Evolutionary conservation across 2,888 invertebrate species (phyloP), one percentile per base, ranked within the genome.

Genomic region (Drosophila subsilvestris): DNA sequence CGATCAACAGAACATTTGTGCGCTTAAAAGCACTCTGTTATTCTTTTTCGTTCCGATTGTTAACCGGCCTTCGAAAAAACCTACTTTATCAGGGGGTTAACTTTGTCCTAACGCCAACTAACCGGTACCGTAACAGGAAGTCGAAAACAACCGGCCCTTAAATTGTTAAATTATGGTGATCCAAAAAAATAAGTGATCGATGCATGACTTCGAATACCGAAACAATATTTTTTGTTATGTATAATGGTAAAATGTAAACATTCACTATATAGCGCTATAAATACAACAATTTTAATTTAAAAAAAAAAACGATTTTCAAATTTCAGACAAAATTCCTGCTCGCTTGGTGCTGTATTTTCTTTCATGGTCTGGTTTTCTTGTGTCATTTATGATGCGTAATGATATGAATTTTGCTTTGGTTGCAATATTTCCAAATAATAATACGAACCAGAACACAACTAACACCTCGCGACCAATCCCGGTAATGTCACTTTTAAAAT

Each of bases 321-420:
- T 89, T 88, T 4, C 79, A 94, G 94, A 93, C 79, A 92, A 93
- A 91, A 91, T 95, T 75, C 95, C 95, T 63, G 95, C 95, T n/a
- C 93, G 95, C 50, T 92, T 95, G 54, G 95, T 95, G 42, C 92
- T 95, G 29, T 95, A 95, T 91, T 93, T 95, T 88, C 91, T 95
- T 68, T 95, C 95, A 73, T 95, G 95, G 93, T 94, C 95, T 32
- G 95, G 95, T 53, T 95, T 95, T 86, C 92, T 95, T 65, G 95
- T 95, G 7, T 95, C 95, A 3, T 95, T 95, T 85, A 95, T 95
- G 95, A 95, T 95, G 95, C 93, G 95, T 55, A 95, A 94, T 78
- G 95, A 95, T 91, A 95, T 95, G 80, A 95, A 95, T 90, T 93
- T 95, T 76, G 94, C 95, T 2, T 94, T 95, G 75, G 95, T 95